These are phyloP conservation scores for Eumacrocentrus americanus DNA, from an alignment of 2,888 invertebrate genomes.

Conservation along the genomic window DNA sequence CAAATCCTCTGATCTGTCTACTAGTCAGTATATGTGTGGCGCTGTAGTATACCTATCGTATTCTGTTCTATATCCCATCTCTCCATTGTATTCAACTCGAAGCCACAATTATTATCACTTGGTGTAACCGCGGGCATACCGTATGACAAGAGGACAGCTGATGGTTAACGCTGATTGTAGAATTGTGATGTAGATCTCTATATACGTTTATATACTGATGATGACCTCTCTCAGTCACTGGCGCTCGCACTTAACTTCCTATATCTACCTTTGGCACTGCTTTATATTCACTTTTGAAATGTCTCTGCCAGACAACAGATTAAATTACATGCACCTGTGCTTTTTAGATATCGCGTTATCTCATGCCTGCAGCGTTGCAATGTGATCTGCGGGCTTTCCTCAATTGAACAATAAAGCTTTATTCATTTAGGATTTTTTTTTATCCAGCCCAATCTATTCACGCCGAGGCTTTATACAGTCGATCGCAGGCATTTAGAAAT, in stretches of 20 bases:
- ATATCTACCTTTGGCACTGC: not conserved
- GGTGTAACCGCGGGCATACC: conserved; percentile 20
- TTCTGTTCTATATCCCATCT: conserved; percentile 21
- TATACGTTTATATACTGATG: not conserved
- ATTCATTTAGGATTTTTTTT: too few relatives aligned
- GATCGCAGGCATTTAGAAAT: too few relatives aligned
- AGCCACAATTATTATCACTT: conserved; percentile 52
- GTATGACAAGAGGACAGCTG: not conserved
- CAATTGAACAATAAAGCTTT: too few relatives aligned
- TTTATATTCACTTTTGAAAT: not conserved
- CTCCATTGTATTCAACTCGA: conserved; percentile 34
- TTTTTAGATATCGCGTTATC: not conserved
- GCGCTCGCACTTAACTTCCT: not conserved
- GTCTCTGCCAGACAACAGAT: not conserved
- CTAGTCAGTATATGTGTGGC: conserved; percentile 11
- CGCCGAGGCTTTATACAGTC: too few relatives aligned
- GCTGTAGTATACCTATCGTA: conserved; percentile 16
- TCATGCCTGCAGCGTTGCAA: too few relatives aligned
- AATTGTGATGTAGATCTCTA: conserved; percentile 50
- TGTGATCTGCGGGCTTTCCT: too few relatives aligned
- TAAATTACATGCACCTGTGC: not conserved
- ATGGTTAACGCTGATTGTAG: conserved; percentile 48
- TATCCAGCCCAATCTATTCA: too few relatives aligned
- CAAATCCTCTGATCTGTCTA: conserved; percentile 29
- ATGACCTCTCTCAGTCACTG: not conserved